These are phyloP conservation scores for Blennius ocellaris DNA, from an alignment of 2,113 vertebrate species.

Conservation along the genomic window DNA sequence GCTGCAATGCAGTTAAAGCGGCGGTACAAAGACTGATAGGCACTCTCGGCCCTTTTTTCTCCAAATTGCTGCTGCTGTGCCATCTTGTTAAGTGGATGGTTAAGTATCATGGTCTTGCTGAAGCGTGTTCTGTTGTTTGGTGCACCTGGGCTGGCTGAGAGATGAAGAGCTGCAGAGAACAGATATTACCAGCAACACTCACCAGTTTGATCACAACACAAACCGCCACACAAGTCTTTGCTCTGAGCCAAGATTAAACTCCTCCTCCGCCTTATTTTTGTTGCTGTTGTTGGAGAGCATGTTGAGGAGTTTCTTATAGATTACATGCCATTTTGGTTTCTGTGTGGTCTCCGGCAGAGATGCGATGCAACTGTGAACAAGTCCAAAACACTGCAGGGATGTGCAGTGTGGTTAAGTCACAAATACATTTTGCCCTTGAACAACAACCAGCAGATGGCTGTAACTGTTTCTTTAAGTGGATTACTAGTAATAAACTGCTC, in stretches of 20 bases:
- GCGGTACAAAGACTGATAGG: conserved; percentile 66
- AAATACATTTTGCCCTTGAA: conserved; percentile 16
- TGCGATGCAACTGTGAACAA: too few species aligned
- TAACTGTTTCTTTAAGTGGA: conserved; percentile 12
- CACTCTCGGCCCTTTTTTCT: conserved; percentile 25
- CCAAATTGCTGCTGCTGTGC: conserved; percentile 62
- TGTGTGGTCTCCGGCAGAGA: too few species aligned
- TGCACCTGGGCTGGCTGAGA: conserved; percentile 47
- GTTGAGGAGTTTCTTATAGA: too few species aligned
- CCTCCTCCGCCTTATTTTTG: not conserved
- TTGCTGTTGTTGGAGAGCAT: not conserved
- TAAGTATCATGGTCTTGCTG: conserved; percentile 57
- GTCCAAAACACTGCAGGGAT: not conserved
- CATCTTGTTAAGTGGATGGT: conserved; percentile 72
- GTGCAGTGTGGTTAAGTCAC: not conserved
- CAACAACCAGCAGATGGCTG: conserved; percentile 3
- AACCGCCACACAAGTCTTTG: not conserved
- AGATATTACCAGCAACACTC: conserved; percentile 35
- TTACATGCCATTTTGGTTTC: too few species aligned
- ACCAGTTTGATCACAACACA: conserved; percentile 39
- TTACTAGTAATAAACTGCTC: conserved; percentile 28
- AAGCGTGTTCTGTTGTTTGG: conserved; percentile 60
- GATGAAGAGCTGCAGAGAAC: conserved; percentile 37
- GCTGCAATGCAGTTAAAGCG: conserved; percentile 62
- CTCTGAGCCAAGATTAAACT: not conserved